These are phyloP conservation scores for Cydia amplana DNA, from an alignment of 1,140 invertebrate species.

Conservation along the genomic window DNA sequence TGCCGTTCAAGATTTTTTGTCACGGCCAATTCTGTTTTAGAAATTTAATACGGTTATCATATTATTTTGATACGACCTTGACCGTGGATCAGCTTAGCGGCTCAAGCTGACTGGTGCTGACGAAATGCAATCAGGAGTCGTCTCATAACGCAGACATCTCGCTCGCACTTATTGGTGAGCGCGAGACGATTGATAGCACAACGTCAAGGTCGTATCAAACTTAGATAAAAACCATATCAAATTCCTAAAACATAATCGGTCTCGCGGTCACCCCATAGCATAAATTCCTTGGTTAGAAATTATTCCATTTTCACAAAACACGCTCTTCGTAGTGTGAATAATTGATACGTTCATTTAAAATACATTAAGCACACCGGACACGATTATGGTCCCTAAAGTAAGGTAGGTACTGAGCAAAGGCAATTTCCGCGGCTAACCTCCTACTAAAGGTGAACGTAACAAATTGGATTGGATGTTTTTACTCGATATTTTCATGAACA, in stretches of 20 bases:
- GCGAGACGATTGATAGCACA: background rate
- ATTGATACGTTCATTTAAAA: slow-evolving; percentile 65
- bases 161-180: background rate
- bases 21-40: no score
- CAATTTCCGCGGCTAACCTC: slow-evolving; percentile 51
- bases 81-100: no score
- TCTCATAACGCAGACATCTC: background rate
- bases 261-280: slow-evolving; percentile 38
- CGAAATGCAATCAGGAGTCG: no score
- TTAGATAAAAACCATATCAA: background rate
- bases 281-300: slow-evolving; percentile 43
- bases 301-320: slow-evolving; percentile 42
- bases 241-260: background rate
- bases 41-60: no score
- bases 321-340: slow-evolving; percentile 50
- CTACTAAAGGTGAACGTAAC: slow-evolving; percentile 30
- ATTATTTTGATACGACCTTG: no score
- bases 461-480: slow-evolving; percentile 28
- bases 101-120: no score
- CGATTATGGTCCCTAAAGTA: slow-evolving; percentile 42
- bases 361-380: slow-evolving; percentile 53
- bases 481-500: background rate
- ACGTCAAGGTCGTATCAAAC: background rate
- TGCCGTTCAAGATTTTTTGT: no score
- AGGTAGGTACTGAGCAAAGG: slow-evolving; percentile 47